Evolutionary conservation across 1,140 invertebrate genomes (phyloP), one percentile per base, ranked within the genome.

Genomic region (Lordiphosa collinella): DNA sequence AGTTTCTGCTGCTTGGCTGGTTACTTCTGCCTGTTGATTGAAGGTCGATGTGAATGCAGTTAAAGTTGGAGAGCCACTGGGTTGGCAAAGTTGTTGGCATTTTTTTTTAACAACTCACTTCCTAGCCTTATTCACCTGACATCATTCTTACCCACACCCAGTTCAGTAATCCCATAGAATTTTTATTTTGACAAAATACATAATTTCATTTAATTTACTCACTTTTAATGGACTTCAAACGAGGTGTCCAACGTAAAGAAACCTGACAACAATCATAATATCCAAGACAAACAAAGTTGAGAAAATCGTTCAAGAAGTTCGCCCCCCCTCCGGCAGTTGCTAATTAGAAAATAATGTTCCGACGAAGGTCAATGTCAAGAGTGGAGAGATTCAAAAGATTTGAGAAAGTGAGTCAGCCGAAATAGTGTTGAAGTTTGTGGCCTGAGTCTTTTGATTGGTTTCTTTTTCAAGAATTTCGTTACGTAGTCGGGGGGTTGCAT

Each of bases 121-220:
- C 38, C 50, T 52, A 57, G 25, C 34, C 49, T 40, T 40, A 4
- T 12, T 41, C 22, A 6, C 36, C 46, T 69, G 75, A 80, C 75
- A 82, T 80, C 74, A 76, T 66, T 44, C 8, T 44, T 16, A 29
- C 31, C 31, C 66, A 70, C 65, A 38, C 59, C 61, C 57, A 59
- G 43, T 70, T 59, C 47, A 52, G 14, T 53, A 67, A 63, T 52
- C 58, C 41, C 29, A 18, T 49, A 50, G 14, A n/a, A 56, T 37
- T 62, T 32, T 35, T 41, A 13, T 60, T 37, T 58, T 60, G 37
- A 58, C 67, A 68, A 72, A 64, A 72, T 57, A 38, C 18, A 57
- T 71, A 71, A 71, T 80, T 80, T 80, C 52, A 52, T 67, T 82
- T 84, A 76, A 82, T 80, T 76, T 80, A 76, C 76, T 76, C 48